Base-by-base conservation (phyloP, 1,140 invertebrate genomes). In the Hetaerina americana region DNA sequence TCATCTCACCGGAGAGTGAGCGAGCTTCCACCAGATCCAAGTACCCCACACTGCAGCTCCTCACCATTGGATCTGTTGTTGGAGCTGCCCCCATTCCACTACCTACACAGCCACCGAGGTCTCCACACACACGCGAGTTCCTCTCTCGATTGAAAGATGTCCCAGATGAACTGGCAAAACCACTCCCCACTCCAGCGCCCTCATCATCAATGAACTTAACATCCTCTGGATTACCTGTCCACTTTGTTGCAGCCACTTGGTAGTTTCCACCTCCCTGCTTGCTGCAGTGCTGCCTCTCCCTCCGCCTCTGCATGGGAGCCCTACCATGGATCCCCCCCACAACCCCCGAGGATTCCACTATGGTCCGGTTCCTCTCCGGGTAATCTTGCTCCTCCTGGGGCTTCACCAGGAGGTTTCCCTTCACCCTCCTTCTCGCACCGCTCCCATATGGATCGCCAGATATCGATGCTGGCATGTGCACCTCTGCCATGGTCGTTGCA, bases 1-100 rank as follows among this genome's bases (percentile, higher is more conserved):
- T 87, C n/a, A 90, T 87, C 72, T 90, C 89, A 25, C 88, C 88
- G 15, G 89, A 88, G 2, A 90, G 85, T 73, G 90, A 84, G 72
- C 88, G 87, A 0, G 87, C 85, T 75, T 92, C 91, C 0, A 93
- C 89, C 66, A 90, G 83, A 75, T 93, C 92, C 71, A 94, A 81
- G 76, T 93, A 93, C 0, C 92, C 92, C 0, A 93, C 91, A 78
- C 91, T 93, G 77, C 91, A 93, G 76, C 91, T 93, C 15, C 92
- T 82, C 0, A 90, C 89, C 78, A 92, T 92, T 0, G 89, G 87
- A 73, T 91, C 89, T n/a, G 82, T 0, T 85, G 79, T 18, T 79
- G 78, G 66, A 74, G 84, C n/a, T 57, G 15, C 40, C 10, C 40
- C 40, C 40, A 57, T 88, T 0, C 87, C 84, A 0, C 87, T 86